Percentiles rank a stretch among this genome's conserved stretches.
Evolutionary conservation across 1,140 invertebrate species (phyloP).

Genomic region (Drosophila prosaltans): DNA sequence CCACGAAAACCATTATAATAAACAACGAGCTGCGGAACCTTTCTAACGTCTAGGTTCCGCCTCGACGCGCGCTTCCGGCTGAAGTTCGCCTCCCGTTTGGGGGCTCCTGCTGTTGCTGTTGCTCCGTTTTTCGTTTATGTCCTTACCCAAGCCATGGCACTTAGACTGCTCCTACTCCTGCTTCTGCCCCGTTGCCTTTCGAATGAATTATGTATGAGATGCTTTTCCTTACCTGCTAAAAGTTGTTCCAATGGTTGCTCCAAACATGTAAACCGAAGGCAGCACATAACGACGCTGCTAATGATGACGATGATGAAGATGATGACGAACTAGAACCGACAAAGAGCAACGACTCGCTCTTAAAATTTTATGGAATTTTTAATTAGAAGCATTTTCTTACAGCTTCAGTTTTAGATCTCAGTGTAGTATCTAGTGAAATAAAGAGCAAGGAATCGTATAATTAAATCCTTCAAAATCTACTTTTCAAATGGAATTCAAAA

Average conservation of each 20-base stretch:
- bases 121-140: neutral
- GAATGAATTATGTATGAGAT: conserved; percentile 75
- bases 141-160: conserved; percentile 46
- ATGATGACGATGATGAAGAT: conserved; percentile 22
- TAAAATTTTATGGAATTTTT: conserved; percentile 70
- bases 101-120: neutral
- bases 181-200: conserved; percentile 39
- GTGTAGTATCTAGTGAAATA: neutral
- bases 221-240: conserved; percentile 35
- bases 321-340: conserved; percentile 27
- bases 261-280: conserved; percentile 53
- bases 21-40: conserved; percentile 53
- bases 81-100: neutral
- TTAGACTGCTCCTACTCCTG: conserved; percentile 38
- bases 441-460: neutral
- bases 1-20: conserved; percentile 80
- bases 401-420: conserved; percentile 19
- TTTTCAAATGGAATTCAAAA: neutral
- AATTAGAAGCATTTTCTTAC: conserved; percentile 51
- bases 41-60: conserved; percentile 33
- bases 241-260: conserved; percentile 53
- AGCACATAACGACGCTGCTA: conserved; percentile 39
- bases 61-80: conserved; percentile 65
- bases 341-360: conserved; percentile 15
- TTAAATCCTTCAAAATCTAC: conserved; percentile 8